These are phyloP conservation scores for Lepus timidus DNA, from an alignment of 2,113 vertebrate genomes.

Conservation along the genomic window DNA sequence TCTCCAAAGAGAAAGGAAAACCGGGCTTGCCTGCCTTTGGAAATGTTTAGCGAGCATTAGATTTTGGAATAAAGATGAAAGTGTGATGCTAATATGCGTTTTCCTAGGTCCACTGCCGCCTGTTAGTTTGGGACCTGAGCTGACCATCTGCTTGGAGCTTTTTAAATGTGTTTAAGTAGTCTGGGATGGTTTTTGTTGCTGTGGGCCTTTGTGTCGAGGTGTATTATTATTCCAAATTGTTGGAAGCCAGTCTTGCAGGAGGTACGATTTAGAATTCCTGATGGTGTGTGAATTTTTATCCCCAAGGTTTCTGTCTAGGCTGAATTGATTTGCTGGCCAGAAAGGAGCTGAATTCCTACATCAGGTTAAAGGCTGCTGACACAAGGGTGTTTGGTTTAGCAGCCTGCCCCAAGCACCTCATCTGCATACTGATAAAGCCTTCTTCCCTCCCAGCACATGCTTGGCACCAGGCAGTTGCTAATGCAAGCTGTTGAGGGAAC, in stretches of 20 bases:
- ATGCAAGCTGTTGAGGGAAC: slow-evolving; percentile 67
- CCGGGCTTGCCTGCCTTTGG: slow-evolving; percentile 35
- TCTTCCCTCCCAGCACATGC: slow-evolving; percentile 61
- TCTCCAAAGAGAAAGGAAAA: slow-evolving; percentile 39
- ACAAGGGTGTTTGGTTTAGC: slow-evolving; percentile 71
- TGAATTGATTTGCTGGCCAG: slow-evolving; percentile 80
- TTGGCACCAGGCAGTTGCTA: slow-evolving; percentile 75
- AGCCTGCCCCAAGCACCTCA: slow-evolving; percentile 64
- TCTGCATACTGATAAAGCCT: slow-evolving; percentile 79
- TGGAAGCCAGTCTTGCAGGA: slow-evolving; percentile 81
- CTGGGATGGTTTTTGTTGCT: slow-evolving; percentile 81
- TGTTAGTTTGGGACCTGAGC: slow-evolving; percentile 75
- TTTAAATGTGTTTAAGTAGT: slow-evolving; percentile 75
- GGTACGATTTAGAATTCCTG: slow-evolving; percentile 82
- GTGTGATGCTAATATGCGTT: not conserved
- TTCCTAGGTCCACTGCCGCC: slow-evolving; percentile 67
- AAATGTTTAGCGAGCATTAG: slow-evolving; percentile 15
- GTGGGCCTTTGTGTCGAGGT: slow-evolving; percentile 75
- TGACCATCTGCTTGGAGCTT: slow-evolving; percentile 83
- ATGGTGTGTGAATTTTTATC: slow-evolving; percentile 83
- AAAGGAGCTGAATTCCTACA: slow-evolving; percentile 80
- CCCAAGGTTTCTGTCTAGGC: slow-evolving; percentile 76
- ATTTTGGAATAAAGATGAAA: slow-evolving; percentile 73
- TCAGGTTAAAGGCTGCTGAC: slow-evolving; percentile 79
- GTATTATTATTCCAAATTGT: slow-evolving; percentile 83